phyloP scores from a whole-genome alignment of 2,888 invertebrate species.

The Papilio protenor region DNA sequence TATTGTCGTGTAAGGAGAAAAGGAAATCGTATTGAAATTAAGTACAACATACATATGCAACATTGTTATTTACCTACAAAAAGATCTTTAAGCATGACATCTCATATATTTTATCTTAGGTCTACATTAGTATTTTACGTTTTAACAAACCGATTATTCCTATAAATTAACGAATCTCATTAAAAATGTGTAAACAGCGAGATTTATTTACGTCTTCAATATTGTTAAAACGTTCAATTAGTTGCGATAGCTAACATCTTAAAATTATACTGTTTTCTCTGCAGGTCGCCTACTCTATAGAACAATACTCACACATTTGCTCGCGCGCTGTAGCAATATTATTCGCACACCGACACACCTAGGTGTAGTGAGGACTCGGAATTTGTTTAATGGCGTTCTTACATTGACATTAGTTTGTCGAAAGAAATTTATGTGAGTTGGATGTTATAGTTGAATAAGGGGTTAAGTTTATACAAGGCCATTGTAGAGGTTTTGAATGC shows the following conservation, averaged over 20 bases:
- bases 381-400: constrained; percentile 84
- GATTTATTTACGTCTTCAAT: not conserved
- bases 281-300: constrained; percentile 46
- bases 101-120: not conserved
- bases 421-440: constrained; percentile 83
- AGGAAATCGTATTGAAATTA: not conserved
- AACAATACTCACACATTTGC: constrained; percentile 54
- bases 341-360: constrained; percentile 50
- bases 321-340: constrained; percentile 47
- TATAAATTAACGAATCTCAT: no score
- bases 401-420: constrained; percentile 84
- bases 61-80: no score
- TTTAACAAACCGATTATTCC: not conserved
- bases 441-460: constrained; percentile 81
- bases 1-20: not conserved
- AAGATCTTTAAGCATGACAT: not conserved
- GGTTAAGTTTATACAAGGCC: constrained; percentile 76
- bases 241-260: not conserved
- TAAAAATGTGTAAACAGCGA: not conserved
- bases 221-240: not conserved
- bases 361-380: constrained; percentile 67
- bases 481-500: constrained; percentile 54
- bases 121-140: not conserved
- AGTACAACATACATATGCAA: not conserved
- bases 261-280: constrained; percentile 35